Percentiles rank a stretch among this genome's conserved stretches.
Conservation (phyloP, 2,888 invertebrate genomes). For the Drosophila quinaria region DNA sequence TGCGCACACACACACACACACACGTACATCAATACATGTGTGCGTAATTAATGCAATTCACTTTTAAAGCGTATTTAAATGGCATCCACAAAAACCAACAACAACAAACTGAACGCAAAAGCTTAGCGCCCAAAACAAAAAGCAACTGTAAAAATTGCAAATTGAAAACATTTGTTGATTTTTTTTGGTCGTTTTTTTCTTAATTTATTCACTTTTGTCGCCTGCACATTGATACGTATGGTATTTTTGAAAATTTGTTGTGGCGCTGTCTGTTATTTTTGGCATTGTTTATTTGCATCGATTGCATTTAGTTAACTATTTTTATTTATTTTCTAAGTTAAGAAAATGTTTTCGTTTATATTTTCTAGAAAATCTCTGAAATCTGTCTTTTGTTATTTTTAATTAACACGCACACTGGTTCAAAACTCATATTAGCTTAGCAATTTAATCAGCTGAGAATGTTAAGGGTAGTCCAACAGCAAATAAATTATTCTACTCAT, state of each 20-base stretch:
- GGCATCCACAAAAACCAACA: conserved; percentile 32
- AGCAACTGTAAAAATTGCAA: conserved; percentile 61
- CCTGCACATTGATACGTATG: conserved; percentile 19
- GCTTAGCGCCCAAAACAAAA: conserved; percentile 28
- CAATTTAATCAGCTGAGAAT: conserved; percentile 2
- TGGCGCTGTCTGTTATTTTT: conserved; percentile 42
- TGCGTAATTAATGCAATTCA: conserved; percentile 66
- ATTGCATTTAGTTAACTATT: conserved; percentile 43
- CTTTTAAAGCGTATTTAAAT: conserved; percentile 62
- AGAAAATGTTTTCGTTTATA: conserved; percentile 24
- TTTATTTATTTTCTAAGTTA: conserved; percentile 31
- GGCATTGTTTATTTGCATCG: conserved; percentile 50
- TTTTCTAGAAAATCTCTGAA: conserved; percentile 19
- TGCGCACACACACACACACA: conserved; percentile 24
- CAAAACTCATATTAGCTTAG: conserved; percentile 2
- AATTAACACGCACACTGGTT: conserved; percentile 8
- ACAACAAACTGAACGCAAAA: conserved; percentile 30
- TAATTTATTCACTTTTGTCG: conserved; percentile 40
- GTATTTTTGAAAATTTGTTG: background rate
- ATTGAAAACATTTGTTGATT: conserved; percentile 38
- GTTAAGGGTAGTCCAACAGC: too few species aligned
- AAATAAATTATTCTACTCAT: too few species aligned
- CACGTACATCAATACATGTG: conserved; percentile 23
- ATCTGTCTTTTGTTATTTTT: background rate
- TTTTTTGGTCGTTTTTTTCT: conserved; percentile 9